These are phyloP conservation scores for Rhinoraja longicauda DNA, from an alignment of 2,797 vertebrate genomes.

Conservation along the genomic window DNA sequence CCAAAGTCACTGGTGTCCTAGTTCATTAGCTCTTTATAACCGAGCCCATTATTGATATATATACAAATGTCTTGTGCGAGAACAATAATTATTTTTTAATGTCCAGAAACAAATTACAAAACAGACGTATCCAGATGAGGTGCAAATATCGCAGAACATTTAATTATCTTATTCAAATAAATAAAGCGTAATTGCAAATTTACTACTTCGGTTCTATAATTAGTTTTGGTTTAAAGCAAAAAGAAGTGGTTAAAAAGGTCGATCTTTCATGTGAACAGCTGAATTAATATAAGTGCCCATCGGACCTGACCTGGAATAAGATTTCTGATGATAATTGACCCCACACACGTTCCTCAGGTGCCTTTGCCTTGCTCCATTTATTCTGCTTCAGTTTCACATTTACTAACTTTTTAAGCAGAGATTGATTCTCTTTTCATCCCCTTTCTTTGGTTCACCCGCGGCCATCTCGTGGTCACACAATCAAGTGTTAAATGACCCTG, in stretches of 20 bases:
- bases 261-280: not conserved
- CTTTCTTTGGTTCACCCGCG: not conserved
- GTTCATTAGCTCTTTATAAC: slow-evolving; percentile 1
- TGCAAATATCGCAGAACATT: not conserved
- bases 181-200: not conserved
- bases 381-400: not conserved
- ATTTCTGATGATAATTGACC: not conserved
- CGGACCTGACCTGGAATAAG: not conserved
- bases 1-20: not conserved
- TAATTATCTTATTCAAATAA: slow-evolving; percentile 22
- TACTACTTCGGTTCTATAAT: not conserved
- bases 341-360: not conserved
- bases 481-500: not conserved
- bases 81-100: slow-evolving; percentile 18
- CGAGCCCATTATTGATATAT: slow-evolving; percentile 17
- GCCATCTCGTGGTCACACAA: not conserved
- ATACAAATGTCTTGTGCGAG: not conserved
- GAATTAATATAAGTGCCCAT: not conserved
- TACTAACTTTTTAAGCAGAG: not conserved
- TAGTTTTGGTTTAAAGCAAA: not conserved
- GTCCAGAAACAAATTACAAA: not conserved
- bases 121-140: not conserved
- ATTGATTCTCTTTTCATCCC: not conserved
- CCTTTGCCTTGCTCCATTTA: not conserved
- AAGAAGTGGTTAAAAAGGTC: not conserved